These are phyloP conservation scores for Drosophila rufa DNA, from an alignment of 1,140 invertebrate species.

Conservation along the genomic window DNA sequence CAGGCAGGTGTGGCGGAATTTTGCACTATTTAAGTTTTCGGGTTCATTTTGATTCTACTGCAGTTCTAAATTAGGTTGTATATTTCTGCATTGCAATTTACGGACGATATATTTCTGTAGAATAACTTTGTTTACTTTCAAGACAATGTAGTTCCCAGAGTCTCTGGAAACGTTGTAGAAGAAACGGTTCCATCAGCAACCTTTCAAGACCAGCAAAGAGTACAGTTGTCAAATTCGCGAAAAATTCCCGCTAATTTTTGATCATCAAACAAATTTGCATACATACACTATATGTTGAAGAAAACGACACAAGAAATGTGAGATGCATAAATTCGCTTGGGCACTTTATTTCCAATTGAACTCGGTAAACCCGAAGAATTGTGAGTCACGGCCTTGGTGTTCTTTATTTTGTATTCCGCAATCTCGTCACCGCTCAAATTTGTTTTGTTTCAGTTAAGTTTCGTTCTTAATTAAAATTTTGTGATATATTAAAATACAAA, in stretches of 20 bases:
- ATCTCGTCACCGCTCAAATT: conserved; percentile 1
- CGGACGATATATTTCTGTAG: neutral
- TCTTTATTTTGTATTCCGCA: conserved; percentile 1
- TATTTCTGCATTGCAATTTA: neutral
- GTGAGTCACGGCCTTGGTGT: conserved; percentile 9
- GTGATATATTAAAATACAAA: conserved; percentile 11
- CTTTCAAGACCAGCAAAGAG: neutral
- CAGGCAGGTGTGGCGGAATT: conserved; percentile 1
- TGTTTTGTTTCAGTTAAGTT: neutral
- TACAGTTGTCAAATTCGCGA: neutral
- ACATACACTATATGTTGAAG: neutral
- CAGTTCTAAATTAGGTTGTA: neutral
- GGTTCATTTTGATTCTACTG: neutral
- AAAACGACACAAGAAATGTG: neutral
- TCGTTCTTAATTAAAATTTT: neutral
- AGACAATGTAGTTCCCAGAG: neutral
- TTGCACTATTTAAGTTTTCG: neutral
- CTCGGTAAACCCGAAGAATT: neutral
- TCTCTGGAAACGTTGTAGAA: neutral
- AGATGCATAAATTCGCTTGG: conserved; percentile 2
- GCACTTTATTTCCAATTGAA: conserved; percentile 2
- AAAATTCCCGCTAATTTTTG: conserved; percentile 9
- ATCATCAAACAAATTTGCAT: conserved; percentile 13
- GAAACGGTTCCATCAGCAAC: neutral
- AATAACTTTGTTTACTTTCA: neutral